Evolutionary conservation across 2,797 vertebrate species (phyloP), one percentile per base, ranked within the genome.

Genomic region (Propithecus perrieri): DNA sequence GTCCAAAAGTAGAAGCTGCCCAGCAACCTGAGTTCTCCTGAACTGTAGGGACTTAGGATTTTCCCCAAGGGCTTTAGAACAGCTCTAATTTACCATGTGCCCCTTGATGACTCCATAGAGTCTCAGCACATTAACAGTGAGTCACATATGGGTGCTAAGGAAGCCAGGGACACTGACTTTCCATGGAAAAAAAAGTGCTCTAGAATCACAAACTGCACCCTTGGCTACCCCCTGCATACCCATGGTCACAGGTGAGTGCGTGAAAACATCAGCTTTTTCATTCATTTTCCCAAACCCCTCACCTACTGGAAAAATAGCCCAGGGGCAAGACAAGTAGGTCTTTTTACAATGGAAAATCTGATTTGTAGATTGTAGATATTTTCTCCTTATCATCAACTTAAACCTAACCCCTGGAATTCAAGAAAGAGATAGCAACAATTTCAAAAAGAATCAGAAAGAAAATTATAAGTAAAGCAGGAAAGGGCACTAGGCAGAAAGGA

Each of bases 281-380:
- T n/a, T 93, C 74, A 76, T 84, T 95, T 92, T 41, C 61, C 69
- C 33, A 94, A 80, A 93, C 41, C 33, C 43, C 35, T 95, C 28
- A 85, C 38, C 22, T 50, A 85, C 35, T 71, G n/a, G 30, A 76
- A 91, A 84, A 84, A 74, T 20, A 71, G 69, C 46, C 71, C 67
- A 38, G 12, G 81, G 72, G 48, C 74, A 94, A 14, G 38, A 41
- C 24, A 57, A 80, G 26, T 41, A 79, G 59, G 53, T 76, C 53
- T 48, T 88, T 63, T 81, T 28, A 69, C 24, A 91, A 83, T 85
- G 59, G 35, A 89, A 94, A 95, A 76, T 43, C 67, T 76, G 24
- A 75, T 85, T 65, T 88, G 50, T 59, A 71, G 22, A 57, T 20
- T 63, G 28, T 30, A 65, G 79, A 46, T 85, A 76, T 50, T 79